phyloP scores from a whole-genome alignment of 2,888 invertebrate species.

The Flexamia atlantica region DNA sequence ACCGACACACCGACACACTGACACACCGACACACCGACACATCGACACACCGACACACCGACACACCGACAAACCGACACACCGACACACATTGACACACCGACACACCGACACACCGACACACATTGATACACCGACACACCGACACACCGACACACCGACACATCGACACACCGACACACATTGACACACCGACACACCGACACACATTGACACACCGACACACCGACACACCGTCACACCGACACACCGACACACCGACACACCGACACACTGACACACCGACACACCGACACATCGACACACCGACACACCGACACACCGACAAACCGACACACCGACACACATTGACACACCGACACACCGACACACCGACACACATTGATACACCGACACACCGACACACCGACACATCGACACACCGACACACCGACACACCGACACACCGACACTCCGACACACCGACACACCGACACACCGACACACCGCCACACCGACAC shows the following conservation, averaged over 20 bases:
- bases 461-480: slow-evolving; percentile 62
- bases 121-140: slow-evolving; percentile 61
- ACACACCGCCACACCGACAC: slow-evolving; percentile 62
- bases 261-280: slow-evolving; percentile 73
- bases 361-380: slow-evolving; percentile 62
- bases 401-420: slow-evolving; percentile 63
- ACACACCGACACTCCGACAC: slow-evolving; percentile 70
- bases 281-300: slow-evolving; percentile 61
- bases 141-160: slow-evolving; percentile 62
- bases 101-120: slow-evolving; percentile 73
- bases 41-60: slow-evolving; percentile 72
- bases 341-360: slow-evolving; percentile 62
- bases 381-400: too few species aligned
- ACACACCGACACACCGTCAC: slow-evolving; percentile 62
- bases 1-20: slow-evolving; percentile 73
- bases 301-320: slow-evolving; percentile 61
- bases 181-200: slow-evolving; percentile 61
- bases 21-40: slow-evolving; percentile 63
- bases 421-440: slow-evolving; percentile 72
- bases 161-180: slow-evolving; percentile 75
- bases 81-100: slow-evolving; percentile 62
- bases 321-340: slow-evolving; percentile 63
- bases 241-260: slow-evolving; percentile 62
- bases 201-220: slow-evolving; percentile 62
- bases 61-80: slow-evolving; percentile 70